Base-by-base conservation (phyloP, 2,888 invertebrate species). In the Hybos culiciformis region DNA sequence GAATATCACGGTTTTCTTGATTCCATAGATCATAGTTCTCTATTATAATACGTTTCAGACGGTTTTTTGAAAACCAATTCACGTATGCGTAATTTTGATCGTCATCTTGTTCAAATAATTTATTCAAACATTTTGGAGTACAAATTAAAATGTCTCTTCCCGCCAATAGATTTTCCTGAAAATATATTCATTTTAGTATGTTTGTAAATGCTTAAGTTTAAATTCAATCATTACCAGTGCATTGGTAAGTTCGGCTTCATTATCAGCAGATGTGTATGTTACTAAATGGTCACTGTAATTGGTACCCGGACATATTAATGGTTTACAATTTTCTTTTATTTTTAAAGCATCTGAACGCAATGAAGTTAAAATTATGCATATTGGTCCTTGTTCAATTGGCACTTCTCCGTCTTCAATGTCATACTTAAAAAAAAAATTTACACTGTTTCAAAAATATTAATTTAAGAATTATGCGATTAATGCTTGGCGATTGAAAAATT, bases 21-120 rank as follows among this genome's bases (percentile, higher is more conserved):
- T 76, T 59, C 23, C 84, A 62, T 9, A 74, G 60, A 51, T 86
- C 81, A 21, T 77, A 74, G 53, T 81, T 78, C 56, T 86, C 85
- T 1, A 87, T 58, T 5, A 85, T 72, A 31, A 85, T 60, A 51
- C 77, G 77, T 12, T 73, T 72, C 2, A 86, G 61, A 19, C 77
- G 67, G 7, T 73, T 68, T 3, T 83, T 66, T 56, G 77, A 75
- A 0, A 81, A 62, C 5, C 72, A 56, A 3, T 65, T 60, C 47
- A 53, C 17, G 17, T 32, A 32, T 17, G 5, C 17, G 7, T 15
- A 17, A 32, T 32, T 32, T 32, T 32, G 20, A 12, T 36, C 7
- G 8, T 21, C 18, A 18, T 17, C 12, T 18, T 34, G 14, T 19
- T 21, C 14, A 3, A 29, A 3, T 29, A 29, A 29, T 29, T n/a